Conservation (phyloP, 2,113 vertebrate genomes). For the Platysternon megacephalum region DNA sequence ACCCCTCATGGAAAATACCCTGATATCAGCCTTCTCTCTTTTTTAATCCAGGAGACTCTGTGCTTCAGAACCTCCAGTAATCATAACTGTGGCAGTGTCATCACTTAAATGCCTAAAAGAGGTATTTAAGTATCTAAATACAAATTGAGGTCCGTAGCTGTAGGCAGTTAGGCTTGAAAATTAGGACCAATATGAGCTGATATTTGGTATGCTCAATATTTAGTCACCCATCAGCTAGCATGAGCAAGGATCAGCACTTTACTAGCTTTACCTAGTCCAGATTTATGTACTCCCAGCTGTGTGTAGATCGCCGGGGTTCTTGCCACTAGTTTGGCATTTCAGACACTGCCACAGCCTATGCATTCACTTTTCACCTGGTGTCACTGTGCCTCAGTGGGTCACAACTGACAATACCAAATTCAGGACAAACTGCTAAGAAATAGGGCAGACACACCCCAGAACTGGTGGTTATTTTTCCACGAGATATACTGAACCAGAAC, state of each 20-base stretch:
- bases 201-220: background rate
- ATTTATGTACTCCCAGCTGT: background rate
- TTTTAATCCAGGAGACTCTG: background rate
- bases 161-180: background rate
- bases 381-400: too few species aligned
- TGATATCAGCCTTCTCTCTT: background rate
- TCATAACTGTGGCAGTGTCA: background rate
- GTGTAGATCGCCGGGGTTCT: background rate
- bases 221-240: background rate
- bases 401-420: too few species aligned
- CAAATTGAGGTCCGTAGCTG: background rate
- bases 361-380: background rate
- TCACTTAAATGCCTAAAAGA: background rate
- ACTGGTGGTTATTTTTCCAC: too few species aligned
- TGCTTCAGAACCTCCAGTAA: background rate
- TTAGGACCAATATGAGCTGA: background rate
- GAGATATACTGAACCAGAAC: too few species aligned
- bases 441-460: too few species aligned
- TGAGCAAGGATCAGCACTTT: background rate
- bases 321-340: background rate
- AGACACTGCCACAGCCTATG: background rate
- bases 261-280: background rate
- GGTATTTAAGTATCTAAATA: background rate
- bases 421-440: too few species aligned
- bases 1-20: background rate